These are phyloP conservation scores for Hydrotaea diabolus DNA, from an alignment of 2,888 invertebrate genomes.

Conservation along the genomic window DNA sequence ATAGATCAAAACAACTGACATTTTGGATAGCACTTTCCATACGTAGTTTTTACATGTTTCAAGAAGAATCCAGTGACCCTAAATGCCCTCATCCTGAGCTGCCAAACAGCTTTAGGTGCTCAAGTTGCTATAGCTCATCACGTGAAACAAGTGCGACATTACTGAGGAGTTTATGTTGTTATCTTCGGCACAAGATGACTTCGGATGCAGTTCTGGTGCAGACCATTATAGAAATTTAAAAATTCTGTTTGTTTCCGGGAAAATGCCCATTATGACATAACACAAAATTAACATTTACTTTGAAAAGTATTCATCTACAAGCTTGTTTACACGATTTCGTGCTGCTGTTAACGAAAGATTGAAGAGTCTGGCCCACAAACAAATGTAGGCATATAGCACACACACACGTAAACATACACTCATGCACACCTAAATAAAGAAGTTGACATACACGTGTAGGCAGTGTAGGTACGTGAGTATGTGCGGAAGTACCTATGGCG, in stretches of 20 bases:
- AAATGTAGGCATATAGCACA: too few relatives aligned
- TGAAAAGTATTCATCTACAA: slow-evolving; percentile 61
- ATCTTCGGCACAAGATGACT: too few relatives aligned
- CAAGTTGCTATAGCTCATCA: too few relatives aligned
- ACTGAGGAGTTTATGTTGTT: too few relatives aligned
- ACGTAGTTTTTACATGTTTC: too few relatives aligned
- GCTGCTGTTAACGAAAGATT: slow-evolving; percentile 50
- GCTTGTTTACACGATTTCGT: slow-evolving; percentile 42
- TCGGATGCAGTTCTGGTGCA: slow-evolving; percentile 20
- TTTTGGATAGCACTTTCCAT: too few relatives aligned
- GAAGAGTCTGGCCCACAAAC: slow-evolving; percentile 20
- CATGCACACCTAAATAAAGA: slow-evolving; percentile 16
- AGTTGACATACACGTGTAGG: not conserved
- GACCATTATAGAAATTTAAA: slow-evolving; percentile 57
- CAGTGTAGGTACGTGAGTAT: not conserved
- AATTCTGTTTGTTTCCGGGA: slow-evolving; percentile 61
- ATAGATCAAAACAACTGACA: too few relatives aligned
- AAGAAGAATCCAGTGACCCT: too few relatives aligned
- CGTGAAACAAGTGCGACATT: too few relatives aligned
- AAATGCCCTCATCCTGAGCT: too few relatives aligned
- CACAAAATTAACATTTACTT: slow-evolving; percentile 58
- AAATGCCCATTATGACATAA: slow-evolving; percentile 50
- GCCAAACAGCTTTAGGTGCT: too few relatives aligned
- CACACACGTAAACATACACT: too few relatives aligned
- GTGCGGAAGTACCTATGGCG: not conserved